These are phyloP conservation scores for Pogonocichla stellata DNA, from an alignment of 2,113 vertebrate species.

Conservation along the genomic window DNA sequence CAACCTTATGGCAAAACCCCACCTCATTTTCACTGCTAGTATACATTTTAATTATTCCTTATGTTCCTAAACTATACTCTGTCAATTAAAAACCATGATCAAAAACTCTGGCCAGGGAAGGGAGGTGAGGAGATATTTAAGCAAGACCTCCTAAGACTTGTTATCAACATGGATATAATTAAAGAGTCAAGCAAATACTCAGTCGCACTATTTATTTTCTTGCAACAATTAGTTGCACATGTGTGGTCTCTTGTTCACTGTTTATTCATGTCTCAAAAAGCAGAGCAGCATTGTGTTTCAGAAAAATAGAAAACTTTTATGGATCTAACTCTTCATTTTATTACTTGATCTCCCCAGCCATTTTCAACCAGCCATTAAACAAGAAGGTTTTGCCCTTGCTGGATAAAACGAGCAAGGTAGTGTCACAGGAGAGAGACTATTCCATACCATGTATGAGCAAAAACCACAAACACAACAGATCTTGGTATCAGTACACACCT, in stretches of 20 bases:
- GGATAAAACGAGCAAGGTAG: neutral
- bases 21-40: neutral
- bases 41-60: conserved; percentile 18
- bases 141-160: neutral
- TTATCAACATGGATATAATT: neutral
- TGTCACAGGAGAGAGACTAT: neutral
- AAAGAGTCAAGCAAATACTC: neutral
- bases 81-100: neutral
- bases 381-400: neutral
- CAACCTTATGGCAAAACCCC: neutral
- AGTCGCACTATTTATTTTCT: neutral
- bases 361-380: neutral
- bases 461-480: neutral
- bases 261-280: neutral
- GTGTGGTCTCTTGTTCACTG: neutral
- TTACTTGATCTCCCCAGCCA: neutral
- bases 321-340: neutral
- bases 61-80: neutral
- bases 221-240: neutral
- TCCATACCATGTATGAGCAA: neutral
- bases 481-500: neutral
- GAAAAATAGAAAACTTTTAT: neutral
- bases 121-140: neutral
- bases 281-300: neutral
- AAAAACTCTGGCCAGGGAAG: neutral